Conservation (phyloP, 2,888 invertebrate genomes). For the Patella pellucida region DNA sequence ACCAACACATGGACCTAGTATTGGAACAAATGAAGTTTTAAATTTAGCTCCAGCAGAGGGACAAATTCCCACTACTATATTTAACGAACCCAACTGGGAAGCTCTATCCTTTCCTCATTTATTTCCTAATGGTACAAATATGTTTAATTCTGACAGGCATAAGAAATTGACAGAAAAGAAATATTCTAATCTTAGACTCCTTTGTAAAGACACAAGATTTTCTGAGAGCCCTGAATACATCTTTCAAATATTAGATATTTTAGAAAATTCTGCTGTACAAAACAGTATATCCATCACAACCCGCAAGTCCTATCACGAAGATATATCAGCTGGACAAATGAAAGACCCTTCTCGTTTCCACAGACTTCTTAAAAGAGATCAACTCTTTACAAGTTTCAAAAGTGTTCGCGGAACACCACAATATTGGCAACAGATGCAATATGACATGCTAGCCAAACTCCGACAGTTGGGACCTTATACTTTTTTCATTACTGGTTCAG, state of each 20-base stretch:
- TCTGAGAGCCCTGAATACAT: slow-evolving; percentile 31
- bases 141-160: slow-evolving; percentile 12
- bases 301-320: slow-evolving; percentile 20
- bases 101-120: slow-evolving; percentile 27
- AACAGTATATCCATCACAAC: slow-evolving; percentile 27
- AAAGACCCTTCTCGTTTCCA: slow-evolving; percentile 24
- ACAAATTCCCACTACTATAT: slow-evolving; percentile 23
- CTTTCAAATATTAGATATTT: slow-evolving; percentile 27
- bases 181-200: slow-evolving; percentile 23
- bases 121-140: slow-evolving; percentile 25
- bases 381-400: slow-evolving; percentile 32
- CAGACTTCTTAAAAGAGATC: slow-evolving; percentile 27
- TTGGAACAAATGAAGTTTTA: slow-evolving; percentile 22
- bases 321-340: slow-evolving; percentile 26
- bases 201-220: slow-evolving; percentile 28
- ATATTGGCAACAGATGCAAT: slow-evolving; percentile 35
- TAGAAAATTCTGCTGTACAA: slow-evolving; percentile 26
- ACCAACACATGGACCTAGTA: slow-evolving; percentile 25
- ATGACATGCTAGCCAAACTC: slow-evolving; percentile 37
- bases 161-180: slow-evolving; percentile 26
- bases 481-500: slow-evolving; percentile 36
- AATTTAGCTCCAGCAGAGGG: slow-evolving; percentile 31
- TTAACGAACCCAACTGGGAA: slow-evolving; percentile 27
- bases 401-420: slow-evolving; percentile 34
- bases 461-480: slow-evolving; percentile 38